phyloP scores from a whole-genome alignment of 2,888 invertebrate species.

The Merodon equestris region DNA sequence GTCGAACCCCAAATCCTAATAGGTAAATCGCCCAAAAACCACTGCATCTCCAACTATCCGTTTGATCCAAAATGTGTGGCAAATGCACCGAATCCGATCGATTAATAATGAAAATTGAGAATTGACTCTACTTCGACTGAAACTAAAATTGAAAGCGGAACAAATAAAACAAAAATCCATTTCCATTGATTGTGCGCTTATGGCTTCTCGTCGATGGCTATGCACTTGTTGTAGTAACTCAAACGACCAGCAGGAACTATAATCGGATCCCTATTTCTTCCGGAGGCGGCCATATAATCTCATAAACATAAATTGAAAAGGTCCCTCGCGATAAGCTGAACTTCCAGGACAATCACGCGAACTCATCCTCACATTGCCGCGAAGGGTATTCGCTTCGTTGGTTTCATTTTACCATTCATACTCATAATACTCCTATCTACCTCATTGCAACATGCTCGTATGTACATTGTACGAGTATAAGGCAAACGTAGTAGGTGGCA shows the following conservation, averaged over 20 bases:
- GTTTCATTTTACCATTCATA: too few relatives aligned
- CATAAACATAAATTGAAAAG: constrained; percentile 68
- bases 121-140: constrained; percentile 42
- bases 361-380: constrained; percentile 22
- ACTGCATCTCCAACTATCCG: constrained; percentile 12
- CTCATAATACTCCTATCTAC: constrained; percentile 4
- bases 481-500: constrained; percentile 10
- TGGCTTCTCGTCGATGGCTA: constrained; percentile 11
- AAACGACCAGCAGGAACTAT: constrained; percentile 54
- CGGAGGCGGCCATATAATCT: constrained; percentile 51
- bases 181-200: constrained; percentile 32
- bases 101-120: constrained; percentile 57
- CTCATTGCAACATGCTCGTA: background rate
- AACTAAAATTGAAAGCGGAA: constrained; percentile 3
- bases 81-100: constrained; percentile 39
- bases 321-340: constrained; percentile 63
- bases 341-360: constrained; percentile 60
- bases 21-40: too few relatives aligned
- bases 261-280: constrained; percentile 60
- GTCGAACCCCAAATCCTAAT: too few relatives aligned
- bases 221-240: constrained; percentile 17
- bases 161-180: constrained; percentile 12
- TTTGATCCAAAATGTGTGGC: constrained; percentile 16
- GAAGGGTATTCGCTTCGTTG: constrained; percentile 12
- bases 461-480: background rate